A percentile compares a stretch with the other conserved stretches of the same genome.
phyloP scores from a whole-genome alignment of 2,888 invertebrate species.

The Watsonalla binaria region DNA sequence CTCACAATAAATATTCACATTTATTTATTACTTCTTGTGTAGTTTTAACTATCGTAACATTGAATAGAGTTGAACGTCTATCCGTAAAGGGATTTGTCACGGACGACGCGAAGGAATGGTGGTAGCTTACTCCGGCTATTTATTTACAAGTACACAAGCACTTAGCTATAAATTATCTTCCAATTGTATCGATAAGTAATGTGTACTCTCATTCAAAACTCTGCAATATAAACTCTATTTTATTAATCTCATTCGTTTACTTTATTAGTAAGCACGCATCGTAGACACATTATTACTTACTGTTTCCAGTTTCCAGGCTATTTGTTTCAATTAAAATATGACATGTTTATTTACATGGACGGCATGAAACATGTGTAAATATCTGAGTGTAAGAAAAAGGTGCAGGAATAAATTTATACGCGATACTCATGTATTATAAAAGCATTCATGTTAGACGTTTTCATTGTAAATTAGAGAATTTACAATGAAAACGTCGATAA shows the following conservation, averaged over 20 bases:
- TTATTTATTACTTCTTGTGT: no score
- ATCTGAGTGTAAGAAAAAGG: background rate
- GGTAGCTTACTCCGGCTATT: conserved; percentile 8
- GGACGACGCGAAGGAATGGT: conserved; percentile 25
- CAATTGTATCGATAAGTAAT: background rate
- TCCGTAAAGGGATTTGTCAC: conserved; percentile 41
- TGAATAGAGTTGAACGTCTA: conserved; percentile 16
- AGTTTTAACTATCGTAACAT: background rate
- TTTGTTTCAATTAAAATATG: background rate
- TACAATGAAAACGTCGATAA: no score
- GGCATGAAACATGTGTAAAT: background rate
- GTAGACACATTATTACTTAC: background rate
- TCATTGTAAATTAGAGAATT: no score
- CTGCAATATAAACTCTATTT: background rate
- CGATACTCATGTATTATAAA: background rate
- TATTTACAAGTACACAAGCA: background rate
- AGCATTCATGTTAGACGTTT: no score
- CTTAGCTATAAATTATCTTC: conserved; percentile 15
- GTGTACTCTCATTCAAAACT: background rate
- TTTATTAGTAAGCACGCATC: background rate
- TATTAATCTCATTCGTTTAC: background rate
- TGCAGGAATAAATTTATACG: background rate
- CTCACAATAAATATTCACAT: no score
- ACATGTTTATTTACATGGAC: background rate
- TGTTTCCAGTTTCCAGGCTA: background rate